Conservation (phyloP, 2,888 invertebrate genomes). For the Sphaerophoria rueppellii region DNA sequence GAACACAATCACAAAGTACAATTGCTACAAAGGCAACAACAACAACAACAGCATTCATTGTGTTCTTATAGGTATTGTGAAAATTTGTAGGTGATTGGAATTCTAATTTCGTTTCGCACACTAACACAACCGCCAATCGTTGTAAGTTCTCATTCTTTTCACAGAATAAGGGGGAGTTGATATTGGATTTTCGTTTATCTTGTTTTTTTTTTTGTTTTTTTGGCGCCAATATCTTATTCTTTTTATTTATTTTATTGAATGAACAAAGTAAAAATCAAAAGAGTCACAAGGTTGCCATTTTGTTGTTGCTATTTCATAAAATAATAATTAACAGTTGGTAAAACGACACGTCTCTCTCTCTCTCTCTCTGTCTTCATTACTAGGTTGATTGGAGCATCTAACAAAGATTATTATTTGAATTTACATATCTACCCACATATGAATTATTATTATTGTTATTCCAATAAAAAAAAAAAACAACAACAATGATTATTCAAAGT, state of each 20-base stretch:
- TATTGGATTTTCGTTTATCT: too few species aligned
- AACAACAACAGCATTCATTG: conserved; percentile 17
- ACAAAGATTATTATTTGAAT: neutral
- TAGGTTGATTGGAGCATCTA: neutral
- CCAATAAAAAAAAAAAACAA: neutral
- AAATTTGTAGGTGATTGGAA: conserved; percentile 6
- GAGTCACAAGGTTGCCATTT: neutral
- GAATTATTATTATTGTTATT: neutral
- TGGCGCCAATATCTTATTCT: conserved; percentile 45
- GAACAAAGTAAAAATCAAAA: neutral
- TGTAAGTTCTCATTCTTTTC: conserved; percentile 35
- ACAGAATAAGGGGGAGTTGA: conserved; percentile 37
- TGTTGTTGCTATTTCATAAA: too few species aligned
- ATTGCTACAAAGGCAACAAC: neutral
- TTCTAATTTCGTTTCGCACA: conserved; percentile 52
- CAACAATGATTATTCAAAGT: neutral
- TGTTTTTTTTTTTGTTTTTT: neutral
- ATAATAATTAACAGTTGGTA: too few species aligned
- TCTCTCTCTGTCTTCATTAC: neutral
- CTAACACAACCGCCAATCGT: conserved; percentile 64
- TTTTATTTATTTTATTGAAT: neutral
- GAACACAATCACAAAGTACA: too few species aligned
- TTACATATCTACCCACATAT: neutral
- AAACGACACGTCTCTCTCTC: neutral
- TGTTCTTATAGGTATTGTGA: conserved; percentile 24